Evolutionary conservation across 2,113 vertebrate species (phyloP).

Genomic region (Oreotragus oreotragus): DNA sequence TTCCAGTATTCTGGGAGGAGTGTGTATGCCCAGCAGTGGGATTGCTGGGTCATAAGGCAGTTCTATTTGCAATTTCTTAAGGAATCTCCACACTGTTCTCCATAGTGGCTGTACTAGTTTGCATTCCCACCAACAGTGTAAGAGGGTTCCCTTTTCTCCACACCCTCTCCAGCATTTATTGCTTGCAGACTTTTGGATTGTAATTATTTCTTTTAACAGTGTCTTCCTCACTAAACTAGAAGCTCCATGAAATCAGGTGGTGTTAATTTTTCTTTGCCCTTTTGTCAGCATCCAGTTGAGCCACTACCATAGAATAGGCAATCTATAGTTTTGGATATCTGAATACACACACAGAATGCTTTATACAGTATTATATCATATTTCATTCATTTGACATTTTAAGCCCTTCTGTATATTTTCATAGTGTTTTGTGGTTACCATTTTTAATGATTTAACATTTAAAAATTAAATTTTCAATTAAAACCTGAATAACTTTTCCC

Average conservation of each 20-base stretch:
- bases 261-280: not conserved
- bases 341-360: not conserved
- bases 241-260: not conserved
- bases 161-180: too few species aligned
- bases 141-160: too few species aligned
- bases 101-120: too few species aligned
- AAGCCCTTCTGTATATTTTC: not conserved
- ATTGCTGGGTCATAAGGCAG: too few species aligned
- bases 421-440: not conserved
- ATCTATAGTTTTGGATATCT: not conserved
- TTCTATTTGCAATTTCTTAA: too few species aligned
- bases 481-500: not conserved
- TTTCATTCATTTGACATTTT: not conserved
- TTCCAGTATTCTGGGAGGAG: too few species aligned
- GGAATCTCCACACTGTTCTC: too few species aligned
- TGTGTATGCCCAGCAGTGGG: too few species aligned
- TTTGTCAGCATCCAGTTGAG: not conserved
- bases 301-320: not conserved
- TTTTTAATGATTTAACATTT: slow-evolving; percentile 5
- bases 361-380: not conserved
- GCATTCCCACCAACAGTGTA: too few species aligned
- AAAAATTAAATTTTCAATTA: not conserved
- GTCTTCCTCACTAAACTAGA: not conserved
- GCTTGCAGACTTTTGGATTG: too few species aligned
- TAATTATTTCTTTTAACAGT: slow-evolving; percentile 17